phyloP scores from a whole-genome alignment of 2,888 invertebrate species.

The Harpalus rufipes region DNA sequence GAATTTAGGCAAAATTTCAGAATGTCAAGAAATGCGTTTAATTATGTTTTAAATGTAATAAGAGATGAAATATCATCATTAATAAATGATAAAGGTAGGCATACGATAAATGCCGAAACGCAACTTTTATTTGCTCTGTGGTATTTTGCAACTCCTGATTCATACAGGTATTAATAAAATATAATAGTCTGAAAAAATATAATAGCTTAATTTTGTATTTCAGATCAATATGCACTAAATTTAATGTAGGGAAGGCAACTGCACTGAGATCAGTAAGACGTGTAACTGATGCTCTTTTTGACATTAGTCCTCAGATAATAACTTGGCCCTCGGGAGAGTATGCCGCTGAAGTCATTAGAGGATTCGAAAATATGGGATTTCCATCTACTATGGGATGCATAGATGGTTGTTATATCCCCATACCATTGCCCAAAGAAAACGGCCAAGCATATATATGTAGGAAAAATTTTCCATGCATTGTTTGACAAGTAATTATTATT shows the following conservation, averaged over 20 bases:
- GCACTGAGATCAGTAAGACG: constrained; percentile 38
- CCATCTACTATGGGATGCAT: constrained; percentile 34
- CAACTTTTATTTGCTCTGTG: constrained; percentile 21
- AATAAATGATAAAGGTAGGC: constrained; percentile 12
- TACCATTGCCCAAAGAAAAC: constrained; percentile 41
- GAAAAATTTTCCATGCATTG: constrained; percentile 51
- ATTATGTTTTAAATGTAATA: no score
- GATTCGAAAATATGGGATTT: constrained; percentile 43
- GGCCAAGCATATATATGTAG: constrained; percentile 44
- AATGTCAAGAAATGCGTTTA: no score
- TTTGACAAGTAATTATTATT: constrained; percentile 33
- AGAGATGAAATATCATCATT: constrained; percentile 9
- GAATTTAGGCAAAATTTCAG: no score
- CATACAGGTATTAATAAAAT: constrained; percentile 11
- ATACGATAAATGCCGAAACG: constrained; percentile 11
- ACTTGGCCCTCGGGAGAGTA: constrained; percentile 39
- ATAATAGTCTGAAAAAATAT: constrained; percentile 9
- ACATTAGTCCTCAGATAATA: constrained; percentile 14
- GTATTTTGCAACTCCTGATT: constrained; percentile 24
- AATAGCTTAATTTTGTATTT: constrained; percentile 9
- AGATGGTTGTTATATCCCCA: constrained; percentile 44
- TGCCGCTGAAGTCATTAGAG: constrained; percentile 11
- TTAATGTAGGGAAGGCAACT: constrained; percentile 53
- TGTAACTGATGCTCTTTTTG: constrained; percentile 24
- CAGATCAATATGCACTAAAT: constrained; percentile 31